Conservation (phyloP, 1,140 invertebrate species). For the Pinna nobilis region DNA sequence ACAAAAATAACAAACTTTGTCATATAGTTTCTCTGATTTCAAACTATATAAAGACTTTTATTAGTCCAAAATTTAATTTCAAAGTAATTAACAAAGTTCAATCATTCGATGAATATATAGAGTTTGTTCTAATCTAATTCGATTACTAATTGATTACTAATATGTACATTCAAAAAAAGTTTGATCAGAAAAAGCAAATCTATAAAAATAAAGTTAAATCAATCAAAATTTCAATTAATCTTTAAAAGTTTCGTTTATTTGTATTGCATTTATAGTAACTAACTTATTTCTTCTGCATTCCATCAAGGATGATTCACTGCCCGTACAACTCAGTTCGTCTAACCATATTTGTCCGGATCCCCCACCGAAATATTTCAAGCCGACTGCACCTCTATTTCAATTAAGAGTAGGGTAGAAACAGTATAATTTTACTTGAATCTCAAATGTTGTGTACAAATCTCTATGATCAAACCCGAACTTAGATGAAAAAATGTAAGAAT, state of each 20-base stretch:
- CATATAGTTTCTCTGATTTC: no score
- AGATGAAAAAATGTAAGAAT: no score
- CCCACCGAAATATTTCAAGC: conserved; percentile 28
- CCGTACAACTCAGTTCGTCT: conserved; percentile 46
- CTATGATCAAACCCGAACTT: no score
- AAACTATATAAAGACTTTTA: no score
- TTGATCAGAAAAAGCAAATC: not conserved
- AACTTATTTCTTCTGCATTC: conserved; percentile 39
- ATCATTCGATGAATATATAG: no score
- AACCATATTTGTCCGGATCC: conserved; percentile 47
- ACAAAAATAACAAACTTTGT: no score
- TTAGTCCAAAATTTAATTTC: no score
- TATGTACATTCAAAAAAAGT: not conserved
- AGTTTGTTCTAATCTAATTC: no score
- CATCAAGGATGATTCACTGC: conserved; percentile 36
- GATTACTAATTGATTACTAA: no score
- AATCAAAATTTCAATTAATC: not conserved
- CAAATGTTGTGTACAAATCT: no score
- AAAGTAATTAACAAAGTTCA: no score
- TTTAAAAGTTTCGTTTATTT: not conserved
- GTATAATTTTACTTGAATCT: not conserved
- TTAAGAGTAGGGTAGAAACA: not conserved
- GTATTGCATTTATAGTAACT: no score
- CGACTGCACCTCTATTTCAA: conserved; percentile 14
- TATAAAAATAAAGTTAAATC: not conserved